Base-by-base conservation (phyloP, 2,797 vertebrate species). In the Morus bassanus region DNA sequence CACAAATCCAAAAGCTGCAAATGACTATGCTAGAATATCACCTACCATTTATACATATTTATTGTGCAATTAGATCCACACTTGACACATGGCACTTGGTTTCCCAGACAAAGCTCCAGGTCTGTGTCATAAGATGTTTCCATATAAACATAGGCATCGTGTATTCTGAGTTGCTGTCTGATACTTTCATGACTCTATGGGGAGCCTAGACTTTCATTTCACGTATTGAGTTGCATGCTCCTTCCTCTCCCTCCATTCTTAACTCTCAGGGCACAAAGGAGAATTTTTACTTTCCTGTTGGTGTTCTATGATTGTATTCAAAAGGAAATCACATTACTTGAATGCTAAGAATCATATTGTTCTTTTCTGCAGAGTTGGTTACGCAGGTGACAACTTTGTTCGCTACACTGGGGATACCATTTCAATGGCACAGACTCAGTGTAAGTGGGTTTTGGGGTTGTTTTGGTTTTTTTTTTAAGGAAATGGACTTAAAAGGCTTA, bases 311-410 rank as follows among this genome's bases (percentile, higher is more conserved):
- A 10, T 41, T 69, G 43, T 57, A 8, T 83, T 68, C 74, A 48
- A 74, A 56, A 80, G 23, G 50, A 41, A 64, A 18, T 60, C 6
- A 17, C 0, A 0, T 64, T 35, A 28, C 16, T 43, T 76, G 53
- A 21, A 30, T 80, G 60, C 80, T 80, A 15, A 95, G 46, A 25
- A 18, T 87, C 18, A 2, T 46, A 6, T 54, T 81, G 76, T 76
- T 97, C 96, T 78, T 89, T 96, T 69, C 95, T 93, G 83, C 98
- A 99, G 99, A 89, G 99, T 99, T 80, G 99, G 99, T 21, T 99
- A 99, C 2, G 99, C 99, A 8, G 99, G 99, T 92, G 99, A 99
- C 97, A 99, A 99, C 97, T 99, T 99, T 27, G 99, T 98, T 74
- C 99, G 99, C 89, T 99, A 99, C 95, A 98, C 98, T 6, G 99